Percentiles rank a stretch among this genome's conserved stretches.
Evolutionary conservation across 2,113 vertebrate genomes (phyloP).

Genomic region (Crypturellus undulatus): DNA sequence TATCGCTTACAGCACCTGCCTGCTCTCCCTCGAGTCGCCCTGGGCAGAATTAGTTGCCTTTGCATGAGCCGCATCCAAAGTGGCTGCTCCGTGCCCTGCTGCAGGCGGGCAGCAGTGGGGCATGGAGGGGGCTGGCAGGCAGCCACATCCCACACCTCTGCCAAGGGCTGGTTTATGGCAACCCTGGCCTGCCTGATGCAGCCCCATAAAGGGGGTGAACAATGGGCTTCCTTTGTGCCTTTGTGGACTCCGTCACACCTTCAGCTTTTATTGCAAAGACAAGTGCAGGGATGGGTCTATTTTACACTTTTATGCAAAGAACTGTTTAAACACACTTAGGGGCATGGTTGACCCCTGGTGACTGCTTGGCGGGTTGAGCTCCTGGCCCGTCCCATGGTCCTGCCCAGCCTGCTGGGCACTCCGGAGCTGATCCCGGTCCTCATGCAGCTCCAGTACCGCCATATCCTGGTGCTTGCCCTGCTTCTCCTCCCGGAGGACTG

Average conservation of each 20-base stretch:
- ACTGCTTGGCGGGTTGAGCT: rapidly evolving
- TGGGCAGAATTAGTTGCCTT: background rate
- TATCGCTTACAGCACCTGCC: background rate
- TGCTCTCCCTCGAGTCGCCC: background rate
- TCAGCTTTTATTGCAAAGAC: background rate
- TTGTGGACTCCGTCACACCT: rapidly evolving
- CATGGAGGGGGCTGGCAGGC: background rate
- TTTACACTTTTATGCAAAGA: background rate
- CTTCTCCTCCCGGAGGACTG: rapidly evolving
- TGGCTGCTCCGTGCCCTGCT: background rate
- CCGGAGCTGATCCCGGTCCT: rapidly evolving
- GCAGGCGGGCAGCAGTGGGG: background rate
- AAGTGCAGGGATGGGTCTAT: background rate
- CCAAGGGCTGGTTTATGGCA: background rate
- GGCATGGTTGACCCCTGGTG: rapidly evolving
- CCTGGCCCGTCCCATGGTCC: background rate
- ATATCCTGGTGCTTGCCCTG: rapidly evolving
- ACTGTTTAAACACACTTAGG: background rate
- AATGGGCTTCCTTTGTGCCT: background rate
- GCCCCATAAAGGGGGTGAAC: background rate
- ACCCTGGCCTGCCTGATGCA: background rate
- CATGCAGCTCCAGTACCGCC: background rate
- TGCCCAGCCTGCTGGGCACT: background rate
- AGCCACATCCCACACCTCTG: background rate
- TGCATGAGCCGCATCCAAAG: background rate